Percentiles rank a stretch among this genome's conserved stretches.
These are phyloP conservation scores for Romanogobio albipinnatus DNA, from an alignment of 2,113 vertebrate genomes.

Conservation along the genomic window DNA sequence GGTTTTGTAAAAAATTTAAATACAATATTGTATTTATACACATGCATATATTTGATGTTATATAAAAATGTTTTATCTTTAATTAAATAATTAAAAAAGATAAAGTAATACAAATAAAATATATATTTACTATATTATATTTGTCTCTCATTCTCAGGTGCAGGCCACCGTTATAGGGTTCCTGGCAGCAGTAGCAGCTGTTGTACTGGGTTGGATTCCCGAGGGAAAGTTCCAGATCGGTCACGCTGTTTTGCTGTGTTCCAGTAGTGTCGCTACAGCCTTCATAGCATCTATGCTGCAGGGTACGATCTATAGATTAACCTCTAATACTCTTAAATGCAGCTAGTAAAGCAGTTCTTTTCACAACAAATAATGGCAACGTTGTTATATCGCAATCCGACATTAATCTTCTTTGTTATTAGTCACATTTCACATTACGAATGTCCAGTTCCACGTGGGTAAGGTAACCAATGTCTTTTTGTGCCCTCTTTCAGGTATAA, in stretches of 20 bases:
- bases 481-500: conserved; percentile 79
- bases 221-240: conserved; percentile 92
- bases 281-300: conserved; percentile 95
- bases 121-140: no score
- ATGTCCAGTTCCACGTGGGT: not conserved
- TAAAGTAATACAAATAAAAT: no score
- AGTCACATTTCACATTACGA: not conserved
- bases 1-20: no score
- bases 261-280: conserved; percentile 94
- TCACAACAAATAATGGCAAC: not conserved
- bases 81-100: no score
- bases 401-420: not conserved
- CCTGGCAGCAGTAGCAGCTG: conserved; percentile 91
- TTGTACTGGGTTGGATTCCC: conserved; percentile 93
- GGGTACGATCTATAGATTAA: conserved; percentile 70
- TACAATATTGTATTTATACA: no score
- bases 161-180: conserved; percentile 97
- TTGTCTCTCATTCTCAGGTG: conserved; percentile 74
- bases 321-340: not conserved
- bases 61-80: no score
- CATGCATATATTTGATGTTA: no score
- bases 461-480: not conserved
- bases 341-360: not conserved
- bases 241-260: conserved; percentile 90
- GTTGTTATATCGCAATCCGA: not conserved